Conservation (phyloP, 2,888 invertebrate genomes). For the Drosophila infuscata region DNA sequence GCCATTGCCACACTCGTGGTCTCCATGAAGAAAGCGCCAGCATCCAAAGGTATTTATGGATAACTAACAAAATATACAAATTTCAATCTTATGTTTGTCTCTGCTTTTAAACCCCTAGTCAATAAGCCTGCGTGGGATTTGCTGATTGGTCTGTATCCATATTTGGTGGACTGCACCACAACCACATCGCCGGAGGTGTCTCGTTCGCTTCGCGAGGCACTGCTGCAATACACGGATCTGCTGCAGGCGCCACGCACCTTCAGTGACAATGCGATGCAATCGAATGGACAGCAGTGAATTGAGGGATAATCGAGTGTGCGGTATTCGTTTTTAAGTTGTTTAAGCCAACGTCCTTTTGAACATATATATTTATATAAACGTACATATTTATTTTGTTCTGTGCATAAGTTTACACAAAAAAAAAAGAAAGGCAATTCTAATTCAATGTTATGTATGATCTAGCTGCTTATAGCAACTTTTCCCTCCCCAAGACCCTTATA, state of each 20-base stretch:
- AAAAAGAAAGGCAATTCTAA: neutral
- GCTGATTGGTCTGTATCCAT: conserved; percentile 95
- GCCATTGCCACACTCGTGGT: conserved; percentile 96
- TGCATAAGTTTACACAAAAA: conserved; percentile 49
- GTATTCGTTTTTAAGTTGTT: conserved; percentile 59
- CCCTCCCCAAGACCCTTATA: conserved; percentile 26
- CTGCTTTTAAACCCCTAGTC: conserved; percentile 86
- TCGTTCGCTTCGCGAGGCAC: conserved; percentile 92
- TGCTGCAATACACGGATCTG: conserved; percentile 94
- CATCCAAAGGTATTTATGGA: conserved; percentile 89
- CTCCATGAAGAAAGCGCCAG: conserved; percentile 96
- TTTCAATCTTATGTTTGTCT: neutral
- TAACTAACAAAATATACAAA: neutral
- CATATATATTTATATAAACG: conserved; percentile 28
- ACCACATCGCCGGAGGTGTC: conserved; percentile 93
- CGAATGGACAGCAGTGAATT: conserved; percentile 82
- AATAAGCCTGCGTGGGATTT: conserved; percentile 97
- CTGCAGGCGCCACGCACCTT: conserved; percentile 87
- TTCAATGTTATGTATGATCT: conserved; percentile 53
- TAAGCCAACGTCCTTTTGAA: conserved; percentile 62
- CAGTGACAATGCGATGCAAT: conserved; percentile 65
- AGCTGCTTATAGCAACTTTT: conserved; percentile 16
- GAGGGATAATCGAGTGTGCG: neutral
- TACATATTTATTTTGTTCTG: conserved; percentile 52
- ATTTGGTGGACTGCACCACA: conserved; percentile 93